Evolutionary conservation across 1,140 invertebrate genomes (phyloP), one percentile per base, ranked within the genome.

Genomic region (Anoplolepis gracilipes): DNA sequence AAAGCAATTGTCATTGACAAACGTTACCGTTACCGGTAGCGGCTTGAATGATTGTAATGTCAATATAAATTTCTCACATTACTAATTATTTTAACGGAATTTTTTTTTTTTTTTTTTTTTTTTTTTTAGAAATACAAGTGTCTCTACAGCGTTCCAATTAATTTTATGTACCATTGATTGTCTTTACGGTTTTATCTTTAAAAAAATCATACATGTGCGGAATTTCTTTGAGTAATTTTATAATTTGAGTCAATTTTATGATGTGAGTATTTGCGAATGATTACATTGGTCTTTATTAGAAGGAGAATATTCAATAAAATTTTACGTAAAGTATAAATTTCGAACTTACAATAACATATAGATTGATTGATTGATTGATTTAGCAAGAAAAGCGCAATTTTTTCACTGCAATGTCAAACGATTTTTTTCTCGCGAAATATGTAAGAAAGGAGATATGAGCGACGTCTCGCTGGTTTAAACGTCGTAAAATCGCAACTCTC

Each of bases 401-500:
- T 57, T 5, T 6, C 33, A 22, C 25, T 8, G n/a, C 16, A 28
- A 11, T 30, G 22, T 8, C 39, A 11, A 62, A 4, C 30, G 39
- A 57, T 73, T 55, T 13, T 33, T 42, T 25, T 16, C 2, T 33
- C 11, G 30, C 16, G 53, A 19, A 28, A 42, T 11, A 33, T 6
- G 16, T 16, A 33, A 55, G 61, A n/a, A n/a, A 22, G 25, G 13
- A 33, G 39, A 65, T 36, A 64, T 39, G 59, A 64, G 30, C 39
- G 19, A 49, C 25, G 65, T 36, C 55, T 25, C 10, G 30, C 16
- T 6, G 2, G 25, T 65, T 39, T 53, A 77, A 77, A 46, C 36
- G 36, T 78, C 82, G 33, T 85, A 77, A 78, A 85, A 65, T 33
- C 59, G 46, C 22, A 22, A 64, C 19, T 78, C 25, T 78, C 25